These are phyloP conservation scores for Drosophila auraria DNA, from an alignment of 1,140 invertebrate genomes.

Conservation along the genomic window DNA sequence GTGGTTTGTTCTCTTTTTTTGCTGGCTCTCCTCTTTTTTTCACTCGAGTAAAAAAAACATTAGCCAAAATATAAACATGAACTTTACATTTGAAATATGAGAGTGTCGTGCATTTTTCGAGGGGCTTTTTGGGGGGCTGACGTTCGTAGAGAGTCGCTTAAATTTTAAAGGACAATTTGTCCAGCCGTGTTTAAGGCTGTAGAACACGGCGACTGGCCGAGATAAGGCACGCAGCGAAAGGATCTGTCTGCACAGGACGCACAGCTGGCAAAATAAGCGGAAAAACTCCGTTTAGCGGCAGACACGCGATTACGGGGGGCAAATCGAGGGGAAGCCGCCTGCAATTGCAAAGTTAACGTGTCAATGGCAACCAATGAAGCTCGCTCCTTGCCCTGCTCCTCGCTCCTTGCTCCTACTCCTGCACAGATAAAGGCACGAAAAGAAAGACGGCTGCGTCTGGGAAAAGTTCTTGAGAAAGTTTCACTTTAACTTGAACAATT, in stretches of 20 bases:
- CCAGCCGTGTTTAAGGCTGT: constrained; percentile 46
- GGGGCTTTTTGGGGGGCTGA: neutral
- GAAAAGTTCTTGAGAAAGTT: constrained; percentile 79
- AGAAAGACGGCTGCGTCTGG: constrained; percentile 68
- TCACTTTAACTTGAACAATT: constrained; percentile 82
- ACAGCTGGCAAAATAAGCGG: constrained; percentile 71
- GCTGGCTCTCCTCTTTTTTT: constrained; percentile 21
- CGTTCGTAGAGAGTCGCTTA: constrained; percentile 13
- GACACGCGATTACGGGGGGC: constrained; percentile 45
- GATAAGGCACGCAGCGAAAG: constrained; percentile 77
- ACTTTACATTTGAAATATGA: constrained; percentile 77
- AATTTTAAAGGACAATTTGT: constrained; percentile 55
- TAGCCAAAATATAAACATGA: constrained; percentile 85
- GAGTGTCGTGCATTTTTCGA: constrained; percentile 32
- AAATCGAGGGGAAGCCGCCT: constrained; percentile 10
- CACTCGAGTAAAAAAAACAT: constrained; percentile 69
- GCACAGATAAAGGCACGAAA: constrained; percentile 70
- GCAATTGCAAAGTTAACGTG: constrained; percentile 82
- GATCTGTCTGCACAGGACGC: constrained; percentile 69
- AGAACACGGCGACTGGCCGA: constrained; percentile 60
- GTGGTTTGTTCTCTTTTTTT: constrained; percentile 73
- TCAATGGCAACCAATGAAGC: constrained; percentile 75
- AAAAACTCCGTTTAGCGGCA: constrained; percentile 75
- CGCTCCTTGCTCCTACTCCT: neutral
- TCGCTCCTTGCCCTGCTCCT: constrained; percentile 2